Evolutionary conservation across 2,113 vertebrate genomes (phyloP).

Genomic region (Pimephales promelas): DNA sequence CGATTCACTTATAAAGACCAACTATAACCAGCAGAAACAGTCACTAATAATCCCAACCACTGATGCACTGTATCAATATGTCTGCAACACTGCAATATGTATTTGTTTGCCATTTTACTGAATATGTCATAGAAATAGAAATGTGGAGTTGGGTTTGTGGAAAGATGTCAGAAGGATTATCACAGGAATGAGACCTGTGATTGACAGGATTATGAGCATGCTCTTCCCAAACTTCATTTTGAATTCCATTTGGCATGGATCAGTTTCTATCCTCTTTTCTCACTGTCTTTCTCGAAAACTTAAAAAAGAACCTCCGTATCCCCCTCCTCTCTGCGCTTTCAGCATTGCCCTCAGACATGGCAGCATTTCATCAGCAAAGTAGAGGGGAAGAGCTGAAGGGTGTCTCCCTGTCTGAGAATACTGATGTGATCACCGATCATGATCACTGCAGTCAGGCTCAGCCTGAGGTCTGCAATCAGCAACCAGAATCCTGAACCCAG

Average conservation of each 20-base stretch:
- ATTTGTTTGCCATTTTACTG: too few species aligned
- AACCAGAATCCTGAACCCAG: constrained; percentile 24
- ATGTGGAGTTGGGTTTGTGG: neutral
- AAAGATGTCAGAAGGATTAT: neutral
- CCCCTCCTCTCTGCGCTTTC: constrained; percentile 17
- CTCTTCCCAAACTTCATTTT: constrained; percentile 16
- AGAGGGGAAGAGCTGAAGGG: constrained; percentile 34
- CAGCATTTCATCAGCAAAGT: constrained; percentile 52
- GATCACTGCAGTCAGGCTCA: constrained; percentile 42
- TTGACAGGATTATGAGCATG: neutral
- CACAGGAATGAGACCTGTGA: neutral
- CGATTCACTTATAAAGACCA: too few species aligned
- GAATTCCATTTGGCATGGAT: neutral
- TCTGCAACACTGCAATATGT: too few species aligned
- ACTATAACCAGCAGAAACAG: too few species aligned
- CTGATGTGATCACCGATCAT: constrained; percentile 49
- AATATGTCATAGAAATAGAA: too few species aligned
- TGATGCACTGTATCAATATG: too few species aligned
- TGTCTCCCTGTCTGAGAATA: constrained; percentile 47
- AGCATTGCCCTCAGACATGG: constrained; percentile 53
- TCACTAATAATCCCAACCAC: too few species aligned
- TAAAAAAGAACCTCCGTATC: neutral
- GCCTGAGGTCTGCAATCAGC: constrained; percentile 41
- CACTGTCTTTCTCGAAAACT: neutral
- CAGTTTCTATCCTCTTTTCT: neutral